phyloP scores from a whole-genome alignment of 2,113 vertebrate species.

The Onychostruthus taczanowskii region DNA sequence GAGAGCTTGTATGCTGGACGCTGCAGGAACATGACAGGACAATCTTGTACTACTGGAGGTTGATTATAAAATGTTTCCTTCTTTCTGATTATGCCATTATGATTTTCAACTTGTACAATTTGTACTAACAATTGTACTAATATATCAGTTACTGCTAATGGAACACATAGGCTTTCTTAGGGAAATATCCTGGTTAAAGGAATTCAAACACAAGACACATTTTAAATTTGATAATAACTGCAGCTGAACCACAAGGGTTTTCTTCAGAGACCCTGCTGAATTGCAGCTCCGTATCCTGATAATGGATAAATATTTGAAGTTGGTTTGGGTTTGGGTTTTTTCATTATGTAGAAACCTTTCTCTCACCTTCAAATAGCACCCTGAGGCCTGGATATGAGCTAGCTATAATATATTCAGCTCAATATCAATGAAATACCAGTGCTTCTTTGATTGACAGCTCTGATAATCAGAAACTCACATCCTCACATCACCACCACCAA shows the following conservation, averaged over 20 bases:
- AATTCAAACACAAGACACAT: not conserved
- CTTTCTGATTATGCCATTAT: not conserved
- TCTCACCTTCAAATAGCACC: not conserved
- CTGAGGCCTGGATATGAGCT: not conserved
- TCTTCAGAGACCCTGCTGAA: not conserved
- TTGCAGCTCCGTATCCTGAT: not conserved
- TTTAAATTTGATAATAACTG: not conserved
- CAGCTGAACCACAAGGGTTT: not conserved
- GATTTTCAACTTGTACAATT: not conserved
- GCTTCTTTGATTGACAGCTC: not conserved
- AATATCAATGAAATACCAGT: not conserved
- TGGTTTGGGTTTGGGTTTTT: not conserved
- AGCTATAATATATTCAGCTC: not conserved
- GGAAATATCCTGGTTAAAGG: not conserved
- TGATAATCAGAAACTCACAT: not conserved
- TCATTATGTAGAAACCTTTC: not conserved
- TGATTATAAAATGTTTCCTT: not conserved
- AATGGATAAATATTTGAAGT: not conserved
- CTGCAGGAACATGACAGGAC: not conserved
- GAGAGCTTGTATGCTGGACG: not conserved
- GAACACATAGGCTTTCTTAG: not conserved
- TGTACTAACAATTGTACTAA: not conserved
- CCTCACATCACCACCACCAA: rapidly evolving
- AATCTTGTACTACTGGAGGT: not conserved
- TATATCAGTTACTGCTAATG: not conserved